Conservation (phyloP, 1,140 invertebrate genomes). For the Zaprionus davidi region DNA sequence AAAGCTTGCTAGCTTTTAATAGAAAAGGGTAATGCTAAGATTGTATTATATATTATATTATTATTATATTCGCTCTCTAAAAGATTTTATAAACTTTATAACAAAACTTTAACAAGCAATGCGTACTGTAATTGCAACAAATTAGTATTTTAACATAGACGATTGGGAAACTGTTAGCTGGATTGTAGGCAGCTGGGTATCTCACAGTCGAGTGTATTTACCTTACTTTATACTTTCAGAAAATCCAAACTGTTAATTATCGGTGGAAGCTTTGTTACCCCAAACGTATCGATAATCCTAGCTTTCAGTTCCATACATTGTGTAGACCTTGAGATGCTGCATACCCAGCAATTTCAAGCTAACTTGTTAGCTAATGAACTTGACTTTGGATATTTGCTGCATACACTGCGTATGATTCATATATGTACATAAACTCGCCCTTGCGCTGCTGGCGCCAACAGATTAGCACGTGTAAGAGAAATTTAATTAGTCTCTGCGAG, state of each 20-base stretch:
- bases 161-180: no score
- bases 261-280: background rate
- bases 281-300: background rate
- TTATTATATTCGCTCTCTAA: background rate
- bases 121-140: no score
- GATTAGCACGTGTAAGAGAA: conserved; percentile 70
- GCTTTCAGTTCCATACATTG: background rate
- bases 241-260: background rate
- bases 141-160: no score
- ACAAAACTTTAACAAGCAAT: no score
- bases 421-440: background rate
- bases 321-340: background rate
- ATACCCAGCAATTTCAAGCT: background rate
- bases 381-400: no score
- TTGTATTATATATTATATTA: conserved; percentile 2
- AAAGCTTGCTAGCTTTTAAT: background rate
- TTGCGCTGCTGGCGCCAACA: conserved; percentile 1
- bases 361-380: no score
- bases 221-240: background rate
- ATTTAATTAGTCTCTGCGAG: conserved; percentile 64
- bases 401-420: background rate
- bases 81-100: no score
- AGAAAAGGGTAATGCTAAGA: background rate
- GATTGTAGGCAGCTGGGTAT: background rate
- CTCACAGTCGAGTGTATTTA: background rate